Percentiles rank a stretch among this genome's conserved stretches.
Evolutionary conservation across 2,797 vertebrate species (phyloP).

Genomic region (Arremon brunneinucha): DNA sequence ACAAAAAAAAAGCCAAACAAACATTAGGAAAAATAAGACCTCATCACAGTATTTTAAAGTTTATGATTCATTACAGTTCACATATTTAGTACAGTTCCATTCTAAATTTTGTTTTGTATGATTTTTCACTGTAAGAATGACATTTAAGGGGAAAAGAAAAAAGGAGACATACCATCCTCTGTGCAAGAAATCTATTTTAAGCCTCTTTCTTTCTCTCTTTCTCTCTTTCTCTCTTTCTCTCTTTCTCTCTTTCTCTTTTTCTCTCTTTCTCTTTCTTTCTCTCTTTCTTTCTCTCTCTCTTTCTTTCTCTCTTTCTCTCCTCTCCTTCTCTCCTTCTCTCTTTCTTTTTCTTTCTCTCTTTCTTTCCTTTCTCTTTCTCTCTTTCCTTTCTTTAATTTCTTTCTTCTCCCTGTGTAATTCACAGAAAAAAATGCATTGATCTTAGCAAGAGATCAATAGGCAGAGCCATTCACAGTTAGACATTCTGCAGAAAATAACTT

Average conservation of each 20-base stretch:
- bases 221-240: too few species aligned
- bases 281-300: background rate
- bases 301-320: background rate
- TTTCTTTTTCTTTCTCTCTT: background rate
- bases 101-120: background rate
- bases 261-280: background rate
- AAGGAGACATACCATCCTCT: background rate
- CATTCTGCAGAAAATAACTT: conserved; percentile 9
- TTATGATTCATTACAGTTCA: background rate
- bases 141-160: background rate
- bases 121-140: background rate
- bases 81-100: background rate
- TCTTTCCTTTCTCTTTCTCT: too few species aligned
- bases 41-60: background rate
- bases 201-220: too few species aligned
- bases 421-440: conserved; percentile 1
- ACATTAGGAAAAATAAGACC: background rate
- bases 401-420: background rate
- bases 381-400: background rate
- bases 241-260: background rate
- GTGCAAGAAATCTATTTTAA: background rate
- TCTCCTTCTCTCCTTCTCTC: background rate
- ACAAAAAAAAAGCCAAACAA: background rate
- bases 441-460: conserved; percentile 9
- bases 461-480: conserved; percentile 36